Evolutionary conservation across 1,140 invertebrate genomes (phyloP).

Genomic region (Drosophila rufa): DNA sequence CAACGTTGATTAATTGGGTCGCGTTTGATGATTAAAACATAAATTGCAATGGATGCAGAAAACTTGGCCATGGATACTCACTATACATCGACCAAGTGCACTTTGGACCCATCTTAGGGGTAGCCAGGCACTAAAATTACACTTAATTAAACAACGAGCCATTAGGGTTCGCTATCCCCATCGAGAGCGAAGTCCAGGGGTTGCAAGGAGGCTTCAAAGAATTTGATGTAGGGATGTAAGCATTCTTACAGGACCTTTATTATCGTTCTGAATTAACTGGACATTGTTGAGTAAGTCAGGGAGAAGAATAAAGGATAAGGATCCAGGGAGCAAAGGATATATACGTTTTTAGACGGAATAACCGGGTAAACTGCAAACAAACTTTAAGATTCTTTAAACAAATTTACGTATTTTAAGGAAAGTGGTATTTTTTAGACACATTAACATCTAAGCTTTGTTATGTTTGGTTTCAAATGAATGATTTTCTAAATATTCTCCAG

Average conservation of each 20-base stretch:
- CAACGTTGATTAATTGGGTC: conserved; percentile 76
- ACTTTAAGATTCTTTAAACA: no score
- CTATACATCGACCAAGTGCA: conserved; percentile 6
- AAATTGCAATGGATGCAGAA: conserved; percentile 72
- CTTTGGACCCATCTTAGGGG: conserved; percentile 28
- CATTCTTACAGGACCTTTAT: not conserved
- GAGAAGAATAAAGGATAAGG: not conserved
- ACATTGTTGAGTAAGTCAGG: not conserved
- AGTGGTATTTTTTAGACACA: no score
- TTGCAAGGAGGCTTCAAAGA: conserved; percentile 3
- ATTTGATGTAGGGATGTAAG: conserved; percentile 1
- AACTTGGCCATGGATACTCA: conserved; percentile 31
- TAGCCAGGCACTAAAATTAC: conserved; percentile 72
- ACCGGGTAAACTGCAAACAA: no score
- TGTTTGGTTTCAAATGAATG: no score
- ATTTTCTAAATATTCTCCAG: not conserved
- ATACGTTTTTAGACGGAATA: not conserved
- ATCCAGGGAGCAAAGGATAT: not conserved
- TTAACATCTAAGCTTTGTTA: no score
- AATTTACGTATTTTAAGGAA: no score
- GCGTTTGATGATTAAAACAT: conserved; percentile 81
- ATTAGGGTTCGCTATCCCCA: conserved; percentile 69
- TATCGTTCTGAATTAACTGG: conserved; percentile 5
- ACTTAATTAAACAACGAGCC: conserved; percentile 75
- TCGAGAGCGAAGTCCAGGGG: conserved; percentile 14